Percentiles rank a stretch among this genome's conserved stretches.
phyloP scores from a whole-genome alignment of 2,797 vertebrate genomes.

The Crenichthys baileyi region DNA sequence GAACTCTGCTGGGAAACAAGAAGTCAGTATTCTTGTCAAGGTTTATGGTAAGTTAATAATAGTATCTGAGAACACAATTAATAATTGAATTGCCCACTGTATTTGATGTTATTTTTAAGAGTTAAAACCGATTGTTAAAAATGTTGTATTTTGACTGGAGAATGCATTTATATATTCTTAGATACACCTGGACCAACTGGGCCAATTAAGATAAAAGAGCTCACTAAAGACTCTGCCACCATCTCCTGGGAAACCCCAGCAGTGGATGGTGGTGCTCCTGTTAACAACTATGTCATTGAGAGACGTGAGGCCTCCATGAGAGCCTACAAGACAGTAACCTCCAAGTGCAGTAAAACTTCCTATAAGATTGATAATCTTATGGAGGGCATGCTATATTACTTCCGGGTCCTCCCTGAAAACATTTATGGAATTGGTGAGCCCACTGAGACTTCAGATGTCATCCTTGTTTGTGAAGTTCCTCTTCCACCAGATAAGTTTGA shows the following conservation, averaged over 20 bases:
- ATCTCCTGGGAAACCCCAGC: conserved; percentile 94
- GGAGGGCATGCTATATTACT: conserved; percentile 97
- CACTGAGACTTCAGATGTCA: conserved; percentile 89
- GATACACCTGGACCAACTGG: conserved; percentile 96
- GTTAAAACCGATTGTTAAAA: background rate
- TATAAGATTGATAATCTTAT: conserved; percentile 90
- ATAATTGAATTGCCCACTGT: background rate
- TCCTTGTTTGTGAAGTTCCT: conserved; percentile 95
- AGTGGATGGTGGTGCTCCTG: conserved; percentile 95
- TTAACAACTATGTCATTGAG: conserved; percentile 96
- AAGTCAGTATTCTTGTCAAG: conserved; percentile 94
- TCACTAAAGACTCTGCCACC: conserved; percentile 90
- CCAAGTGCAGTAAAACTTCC: conserved; percentile 95
- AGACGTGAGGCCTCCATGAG: conserved; percentile 98
- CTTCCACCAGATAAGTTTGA: conserved; percentile 91
- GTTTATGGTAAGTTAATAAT: conserved; percentile 87
- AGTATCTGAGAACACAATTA: background rate
- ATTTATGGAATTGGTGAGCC: conserved; percentile 97
- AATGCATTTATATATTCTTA: conserved; percentile 60
- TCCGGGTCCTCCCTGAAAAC: conserved; percentile 96
- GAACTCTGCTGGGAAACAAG: conserved; percentile 95
- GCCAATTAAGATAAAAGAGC: conserved; percentile 92
- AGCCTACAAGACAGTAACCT: conserved; percentile 97
- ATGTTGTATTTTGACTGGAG: conserved; percentile 12
- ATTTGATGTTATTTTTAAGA: background rate